Conservation (phyloP, 2,888 invertebrate genomes). For the Tillus elongatus region DNA sequence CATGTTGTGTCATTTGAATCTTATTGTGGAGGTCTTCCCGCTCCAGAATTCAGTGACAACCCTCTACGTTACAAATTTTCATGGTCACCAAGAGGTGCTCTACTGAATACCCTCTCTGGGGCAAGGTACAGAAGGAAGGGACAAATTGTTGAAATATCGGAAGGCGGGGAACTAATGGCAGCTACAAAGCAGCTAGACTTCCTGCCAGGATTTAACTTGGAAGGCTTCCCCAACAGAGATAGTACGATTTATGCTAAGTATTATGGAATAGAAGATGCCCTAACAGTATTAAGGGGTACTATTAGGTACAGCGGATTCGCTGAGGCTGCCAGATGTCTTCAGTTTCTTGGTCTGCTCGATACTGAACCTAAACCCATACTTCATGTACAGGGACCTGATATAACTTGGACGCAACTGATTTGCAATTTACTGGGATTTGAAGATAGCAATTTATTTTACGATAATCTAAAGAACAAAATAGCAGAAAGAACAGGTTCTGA, state of each 20-base stretch:
- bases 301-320: conserved; percentile 84
- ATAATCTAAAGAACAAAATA: conserved; percentile 79
- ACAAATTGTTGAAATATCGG: conserved; percentile 72
- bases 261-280: conserved; percentile 80
- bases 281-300: conserved; percentile 88
- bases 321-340: conserved; percentile 78
- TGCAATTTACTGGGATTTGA: conserved; percentile 77
- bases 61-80: conserved; percentile 86
- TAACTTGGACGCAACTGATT: conserved; percentile 86
- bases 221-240: conserved; percentile 85
- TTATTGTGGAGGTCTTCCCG: conserved; percentile 95
- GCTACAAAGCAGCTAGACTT: conserved; percentile 73
- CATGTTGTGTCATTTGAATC: conserved; percentile 91
- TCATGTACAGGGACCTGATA: conserved; percentile 91
- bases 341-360: conserved; percentile 80
- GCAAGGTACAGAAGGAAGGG: conserved; percentile 55
- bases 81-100: conserved; percentile 92
- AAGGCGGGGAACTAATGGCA: conserved; percentile 84
- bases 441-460: conserved; percentile 82
- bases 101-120: conserved; percentile 80
- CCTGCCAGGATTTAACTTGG: conserved; percentile 91
- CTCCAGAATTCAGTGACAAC: conserved; percentile 92
- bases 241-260: conserved; percentile 79
- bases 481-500: conserved; percentile 66
- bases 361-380: conserved; percentile 77